These are phyloP conservation scores for Lomographa bimaculata DNA, from an alignment of 2,888 invertebrate species.

Conservation along the genomic window DNA sequence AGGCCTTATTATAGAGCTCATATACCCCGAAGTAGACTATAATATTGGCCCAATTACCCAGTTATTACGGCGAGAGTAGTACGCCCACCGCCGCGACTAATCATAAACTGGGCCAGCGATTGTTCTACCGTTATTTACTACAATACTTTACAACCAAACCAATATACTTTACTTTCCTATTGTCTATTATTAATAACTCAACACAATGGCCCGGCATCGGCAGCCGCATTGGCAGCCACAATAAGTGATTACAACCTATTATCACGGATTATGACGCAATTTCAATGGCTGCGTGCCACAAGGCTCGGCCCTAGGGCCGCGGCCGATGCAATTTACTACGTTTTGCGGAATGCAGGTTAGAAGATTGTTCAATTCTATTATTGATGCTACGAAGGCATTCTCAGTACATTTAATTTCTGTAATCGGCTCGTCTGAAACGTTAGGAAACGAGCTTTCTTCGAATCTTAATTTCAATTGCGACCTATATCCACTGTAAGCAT, in stretches of 20 bases:
- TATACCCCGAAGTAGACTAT: constrained; percentile 12
- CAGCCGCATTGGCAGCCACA: constrained; percentile 15
- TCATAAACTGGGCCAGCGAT: constrained; percentile 23
- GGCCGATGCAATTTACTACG: constrained; percentile 16
- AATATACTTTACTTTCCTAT: constrained; percentile 1
- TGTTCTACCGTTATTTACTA: constrained; percentile 18
- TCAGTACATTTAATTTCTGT: no score
- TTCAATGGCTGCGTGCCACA: constrained; percentile 21
- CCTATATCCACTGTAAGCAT: no score
- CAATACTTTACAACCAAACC: neutral
- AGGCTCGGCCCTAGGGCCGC: constrained; percentile 15
- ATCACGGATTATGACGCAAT: constrained; percentile 29
- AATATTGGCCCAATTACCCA: constrained; percentile 13
- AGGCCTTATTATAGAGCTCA: no score
- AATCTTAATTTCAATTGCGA: no score
- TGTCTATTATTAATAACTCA: constrained; percentile 12
- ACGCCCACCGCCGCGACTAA: constrained; percentile 18
- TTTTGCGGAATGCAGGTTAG: constrained; percentile 6
- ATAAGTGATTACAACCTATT: constrained; percentile 24
- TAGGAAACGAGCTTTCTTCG: no score
- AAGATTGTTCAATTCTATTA: constrained; percentile 1
- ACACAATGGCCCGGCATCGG: constrained; percentile 17
- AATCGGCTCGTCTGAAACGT: no score
- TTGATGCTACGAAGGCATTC: no score
- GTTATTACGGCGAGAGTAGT: constrained; percentile 19